These are phyloP conservation scores for Prosopocoilus inquinatus DNA, from an alignment of 2,888 invertebrate genomes.

Conservation along the genomic window DNA sequence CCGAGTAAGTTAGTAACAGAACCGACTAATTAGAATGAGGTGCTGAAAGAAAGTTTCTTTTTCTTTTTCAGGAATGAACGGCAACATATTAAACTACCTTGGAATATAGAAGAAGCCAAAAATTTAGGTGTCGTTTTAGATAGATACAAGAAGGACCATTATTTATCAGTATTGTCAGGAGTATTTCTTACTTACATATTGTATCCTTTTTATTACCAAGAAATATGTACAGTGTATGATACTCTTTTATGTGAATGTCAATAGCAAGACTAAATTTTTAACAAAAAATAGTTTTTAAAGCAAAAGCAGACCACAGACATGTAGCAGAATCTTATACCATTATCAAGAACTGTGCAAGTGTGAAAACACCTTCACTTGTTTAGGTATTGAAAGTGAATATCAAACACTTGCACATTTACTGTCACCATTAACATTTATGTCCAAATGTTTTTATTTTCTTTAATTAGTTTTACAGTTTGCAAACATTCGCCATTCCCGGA, in stretches of 20 bases:
- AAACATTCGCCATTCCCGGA: constrained; percentile 99
- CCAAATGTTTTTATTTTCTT: constrained; percentile 37
- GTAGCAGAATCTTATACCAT: too few relatives aligned
- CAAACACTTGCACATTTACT: background rate
- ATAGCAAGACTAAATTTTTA: too few relatives aligned
- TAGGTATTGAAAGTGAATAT: background rate
- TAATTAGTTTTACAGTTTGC: constrained; percentile 66
- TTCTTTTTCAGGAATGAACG: constrained; percentile 69
- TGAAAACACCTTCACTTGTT: too few relatives aligned
- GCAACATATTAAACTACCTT: constrained; percentile 83
- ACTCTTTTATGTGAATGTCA: background rate
- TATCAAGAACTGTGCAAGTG: too few relatives aligned
- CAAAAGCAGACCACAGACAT: too few relatives aligned
- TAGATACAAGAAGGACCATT: constrained; percentile 90
- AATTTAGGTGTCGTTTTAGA: constrained; percentile 86
- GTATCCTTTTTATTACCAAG: constrained; percentile 74
- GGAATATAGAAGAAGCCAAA: constrained; percentile 95
- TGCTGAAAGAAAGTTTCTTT: background rate
- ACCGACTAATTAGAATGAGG: background rate
- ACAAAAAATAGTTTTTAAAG: too few relatives aligned
- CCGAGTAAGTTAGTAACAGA: constrained; percentile 63
- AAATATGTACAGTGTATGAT: constrained; percentile 1
- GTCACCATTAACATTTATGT: too few relatives aligned
- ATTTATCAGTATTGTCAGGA: constrained; percentile 85
- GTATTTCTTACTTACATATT: constrained; percentile 92